Conservation (phyloP, 2,113 vertebrate genomes). For the Petromus typicus region DNA sequence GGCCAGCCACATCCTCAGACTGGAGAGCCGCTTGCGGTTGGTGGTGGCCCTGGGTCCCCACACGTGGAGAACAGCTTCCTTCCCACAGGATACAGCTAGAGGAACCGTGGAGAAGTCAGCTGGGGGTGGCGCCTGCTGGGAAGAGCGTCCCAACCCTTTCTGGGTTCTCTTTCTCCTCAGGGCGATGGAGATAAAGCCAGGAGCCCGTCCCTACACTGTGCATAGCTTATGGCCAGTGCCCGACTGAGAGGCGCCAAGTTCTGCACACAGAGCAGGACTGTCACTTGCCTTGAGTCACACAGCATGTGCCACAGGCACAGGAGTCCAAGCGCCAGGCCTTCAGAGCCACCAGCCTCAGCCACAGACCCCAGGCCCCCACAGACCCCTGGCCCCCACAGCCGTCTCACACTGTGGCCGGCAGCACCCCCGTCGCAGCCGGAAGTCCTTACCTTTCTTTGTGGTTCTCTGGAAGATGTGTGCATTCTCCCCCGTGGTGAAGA, state of each 20-base stretch:
- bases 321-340: background rate
- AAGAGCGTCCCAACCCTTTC: background rate
- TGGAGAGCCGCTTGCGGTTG: accelerated
- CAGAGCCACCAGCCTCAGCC: background rate
- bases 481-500: conserved; percentile 95
- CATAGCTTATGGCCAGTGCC: accelerated
- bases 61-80: too few relatives aligned
- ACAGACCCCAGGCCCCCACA: background rate
- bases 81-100: too few relatives aligned
- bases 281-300: too few relatives aligned
- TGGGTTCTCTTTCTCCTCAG: background rate
- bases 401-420: too few relatives aligned
- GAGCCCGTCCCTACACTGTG: too few relatives aligned
- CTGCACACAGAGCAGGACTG: background rate
- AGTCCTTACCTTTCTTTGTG: conserved; percentile 91
- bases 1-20: background rate
- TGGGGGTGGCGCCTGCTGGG: background rate
- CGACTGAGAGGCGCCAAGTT: background rate
- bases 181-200: background rate
- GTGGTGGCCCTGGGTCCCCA: background rate
- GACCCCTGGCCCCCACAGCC: too few relatives aligned
- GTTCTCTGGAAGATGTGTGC: conserved; percentile 92
- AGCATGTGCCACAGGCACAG: background rate
- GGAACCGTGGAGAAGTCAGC: background rate
- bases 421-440: accelerated